A percentile compares a stretch with the other conserved stretches of the same genome.
Conservation (phyloP, 1,140 invertebrate genomes). For the Lycorma delicatula region DNA sequence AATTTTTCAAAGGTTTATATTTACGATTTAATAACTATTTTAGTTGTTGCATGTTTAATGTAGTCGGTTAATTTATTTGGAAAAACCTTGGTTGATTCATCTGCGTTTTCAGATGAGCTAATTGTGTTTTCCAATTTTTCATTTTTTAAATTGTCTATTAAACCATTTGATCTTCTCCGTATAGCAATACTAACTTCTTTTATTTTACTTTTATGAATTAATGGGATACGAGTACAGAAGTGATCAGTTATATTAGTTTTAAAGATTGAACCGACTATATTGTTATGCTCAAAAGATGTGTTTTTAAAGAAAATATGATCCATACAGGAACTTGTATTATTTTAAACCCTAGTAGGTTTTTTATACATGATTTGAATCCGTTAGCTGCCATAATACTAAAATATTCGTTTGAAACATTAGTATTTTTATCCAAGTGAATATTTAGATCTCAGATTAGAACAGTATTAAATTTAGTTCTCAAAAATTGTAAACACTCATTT, state of each 20-base stretch:
- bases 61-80: not conserved
- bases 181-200: not conserved
- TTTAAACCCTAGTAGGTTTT: slow-evolving; percentile 1
- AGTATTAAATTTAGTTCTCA: not conserved
- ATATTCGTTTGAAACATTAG: not conserved
- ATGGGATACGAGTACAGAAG: not conserved
- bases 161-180: no score
- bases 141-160: no score
- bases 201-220: not conserved
- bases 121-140: not conserved
- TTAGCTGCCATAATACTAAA: not conserved
- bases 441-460: not conserved
- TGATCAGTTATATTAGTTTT: slow-evolving; percentile 3
- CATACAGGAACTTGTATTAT: not conserved
- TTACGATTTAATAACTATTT: not conserved
- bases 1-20: not conserved
- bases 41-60: not conserved
- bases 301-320: not conserved
- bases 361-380: not conserved
- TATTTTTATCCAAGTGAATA: slow-evolving; percentile 2
- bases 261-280: not conserved
- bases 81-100: not conserved
- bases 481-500: not conserved
- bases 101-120: not conserved
- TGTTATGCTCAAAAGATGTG: not conserved